Evolutionary conservation across 2,113 vertebrate genomes (phyloP), one percentile per base, ranked within the genome.

Genomic region (Noturus placidus): DNA sequence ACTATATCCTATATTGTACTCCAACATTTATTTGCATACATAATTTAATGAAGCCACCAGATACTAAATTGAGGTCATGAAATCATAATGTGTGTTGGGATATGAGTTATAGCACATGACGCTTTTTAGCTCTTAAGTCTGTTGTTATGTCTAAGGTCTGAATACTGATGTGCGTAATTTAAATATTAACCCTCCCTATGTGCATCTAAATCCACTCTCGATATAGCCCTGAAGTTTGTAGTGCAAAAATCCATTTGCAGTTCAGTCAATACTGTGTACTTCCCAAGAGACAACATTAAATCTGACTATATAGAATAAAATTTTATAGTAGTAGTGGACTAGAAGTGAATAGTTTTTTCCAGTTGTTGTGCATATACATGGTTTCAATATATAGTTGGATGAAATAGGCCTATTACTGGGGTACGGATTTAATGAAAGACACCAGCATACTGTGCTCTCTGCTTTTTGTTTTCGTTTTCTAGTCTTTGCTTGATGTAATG

Each of bases 381-480:
- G 9, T 46, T 77, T 77, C 13, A 50, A 50, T 15, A 50, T 50
- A 77, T n/a, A 50, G 42, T 50, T 5, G 20, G 2, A 42, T 9
- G 27, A 46, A 27, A 50, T 27, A 27, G n/a, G 2, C 7, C 50
- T 57, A 22, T 33, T 33, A n/a, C 17, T 52, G 25, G 17, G 14
- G 19, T 77, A 38, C 38, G 27, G 11, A 50, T 79, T 86, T 80
- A 56, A 86, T 54, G n/a, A 80, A 80, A 69, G 14, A 50, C 70
- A 7, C 19, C 59, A 65, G 19, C 61, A 80, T 20, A 69, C n/a
- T 35, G 11, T 2, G 5, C 22, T 20, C 17, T 17, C 3, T 72
- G 50, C 19, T 20, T 33, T 78, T 70, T 52, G 27, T 20, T 81
- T 35, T 54, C 8, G 5, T 30, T 85, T 59, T 61, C 69, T 59